Conservation (phyloP, 1,140 invertebrate genomes). For the Drosophila biarmipes region DNA sequence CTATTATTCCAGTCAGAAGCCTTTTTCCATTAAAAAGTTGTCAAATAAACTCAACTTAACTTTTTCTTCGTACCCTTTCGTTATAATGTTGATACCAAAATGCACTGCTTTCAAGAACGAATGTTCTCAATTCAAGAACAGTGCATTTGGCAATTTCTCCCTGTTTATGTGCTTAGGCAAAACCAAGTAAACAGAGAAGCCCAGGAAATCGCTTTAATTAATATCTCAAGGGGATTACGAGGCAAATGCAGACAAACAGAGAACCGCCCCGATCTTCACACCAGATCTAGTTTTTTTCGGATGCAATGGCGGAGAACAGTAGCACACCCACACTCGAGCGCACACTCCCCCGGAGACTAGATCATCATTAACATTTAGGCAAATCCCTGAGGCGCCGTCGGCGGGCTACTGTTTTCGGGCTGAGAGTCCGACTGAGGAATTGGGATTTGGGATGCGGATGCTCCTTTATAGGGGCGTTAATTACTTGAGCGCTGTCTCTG, state of each 20-base stretch:
- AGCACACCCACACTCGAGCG: conserved; percentile 13
- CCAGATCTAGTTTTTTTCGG: conserved; percentile 33
- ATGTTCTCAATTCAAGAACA: no score
- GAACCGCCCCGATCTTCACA: conserved; percentile 66
- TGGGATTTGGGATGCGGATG: conserved; percentile 45
- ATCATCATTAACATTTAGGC: conserved; percentile 76
- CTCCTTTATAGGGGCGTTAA: conserved; percentile 67
- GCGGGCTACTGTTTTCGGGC: conserved; percentile 29
- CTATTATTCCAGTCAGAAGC: no score
- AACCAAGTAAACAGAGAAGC: neutral
- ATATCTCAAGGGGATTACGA: conserved; percentile 57
- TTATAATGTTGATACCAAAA: no score
- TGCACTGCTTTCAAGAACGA: no score
- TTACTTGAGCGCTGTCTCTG: conserved; percentile 63
- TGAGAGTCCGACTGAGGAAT: conserved; percentile 10
- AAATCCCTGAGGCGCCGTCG: conserved; percentile 69
- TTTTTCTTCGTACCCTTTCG: no score
- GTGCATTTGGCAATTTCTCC: no score
- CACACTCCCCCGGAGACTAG: conserved; percentile 23
- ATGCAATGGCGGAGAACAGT: conserved; percentile 10
- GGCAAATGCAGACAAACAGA: conserved; percentile 64
- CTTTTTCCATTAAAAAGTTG: no score
- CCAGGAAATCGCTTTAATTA: conserved; percentile 22
- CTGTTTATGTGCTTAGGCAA: neutral
- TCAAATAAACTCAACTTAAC: no score